Evolutionary conservation across 2,113 vertebrate genomes (phyloP), one percentile per base, ranked within the genome.

Genomic region (Chlorodrepanis virens): DNA sequence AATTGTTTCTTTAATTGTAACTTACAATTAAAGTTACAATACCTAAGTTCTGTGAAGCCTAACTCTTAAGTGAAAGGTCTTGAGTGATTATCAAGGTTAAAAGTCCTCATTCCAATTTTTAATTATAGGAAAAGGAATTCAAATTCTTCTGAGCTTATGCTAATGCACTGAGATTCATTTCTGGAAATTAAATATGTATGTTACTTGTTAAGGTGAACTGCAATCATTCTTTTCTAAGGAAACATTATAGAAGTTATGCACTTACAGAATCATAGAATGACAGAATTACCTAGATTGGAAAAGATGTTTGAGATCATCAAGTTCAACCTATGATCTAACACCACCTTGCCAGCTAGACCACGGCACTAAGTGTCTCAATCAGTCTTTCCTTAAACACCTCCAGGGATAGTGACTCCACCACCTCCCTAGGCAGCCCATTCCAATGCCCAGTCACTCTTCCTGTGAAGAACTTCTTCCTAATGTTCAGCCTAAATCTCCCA

Each of bases 1-100:
- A n/a, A n/a, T n/a, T n/a, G n/a, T n/a, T n/a, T n/a, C n/a, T n/a
- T n/a, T n/a, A n/a, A n/a, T n/a, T n/a, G n/a, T n/a, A n/a, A n/a
- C n/a, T n/a, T n/a, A n/a, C n/a, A n/a, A n/a, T n/a, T n/a, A n/a
- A 71, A 67, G 11, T 3, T 11, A 44, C 7, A 0, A 31, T 15
- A 31, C 29, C 14, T 63, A 29, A 59, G 54, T 59, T 57, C 61
- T 12, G 21, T 53, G 6, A 75, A 42, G 21, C 5, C 42, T 56
- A n/a, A 57, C 14, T 10, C 47, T 37, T 78, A 50, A 83, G 35
- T 61, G 24, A 39, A 87, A 72, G 18, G 4, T 57, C 23, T 75
- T 70, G 47, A 83, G 21, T 54, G 5, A 37, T 47, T 24, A 37
- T 35, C 40, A 54, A 19, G 31, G 15, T 59, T n/a, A 60, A 64